Percentiles rank a stretch among this genome's conserved stretches.
Conservation (phyloP, 1,140 invertebrate genomes). For the silkworm (Bombyx mori) region DNA sequence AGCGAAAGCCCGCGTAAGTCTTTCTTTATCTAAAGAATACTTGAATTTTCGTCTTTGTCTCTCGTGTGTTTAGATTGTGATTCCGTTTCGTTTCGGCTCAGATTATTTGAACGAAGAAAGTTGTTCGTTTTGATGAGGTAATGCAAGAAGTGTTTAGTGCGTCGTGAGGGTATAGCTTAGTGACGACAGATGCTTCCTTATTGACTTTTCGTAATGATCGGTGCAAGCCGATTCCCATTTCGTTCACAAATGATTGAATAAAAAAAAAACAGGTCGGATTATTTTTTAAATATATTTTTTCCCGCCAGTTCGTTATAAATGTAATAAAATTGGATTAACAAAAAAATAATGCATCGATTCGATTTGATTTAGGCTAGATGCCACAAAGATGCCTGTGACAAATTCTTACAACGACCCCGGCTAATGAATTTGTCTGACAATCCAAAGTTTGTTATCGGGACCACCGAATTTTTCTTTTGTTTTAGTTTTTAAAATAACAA, state of each 20-base stretch:
- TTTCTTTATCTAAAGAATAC: conserved; percentile 37
- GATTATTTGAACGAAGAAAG: conserved; percentile 57
- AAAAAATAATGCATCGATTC: not conserved
- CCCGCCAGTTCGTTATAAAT: too few relatives aligned
- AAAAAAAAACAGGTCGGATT: too few relatives aligned
- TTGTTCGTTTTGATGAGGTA: conserved; percentile 24
- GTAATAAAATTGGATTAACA: too few relatives aligned
- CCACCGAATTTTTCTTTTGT: conserved; percentile 16
- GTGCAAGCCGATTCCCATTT: too few relatives aligned
- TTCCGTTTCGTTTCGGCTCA: conserved; percentile 33
- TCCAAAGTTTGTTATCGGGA: conserved; percentile 8
- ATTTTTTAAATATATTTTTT: too few relatives aligned
- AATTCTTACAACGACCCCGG: conserved; percentile 31
- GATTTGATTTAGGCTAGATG: not conserved
- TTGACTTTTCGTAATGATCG: conserved; percentile 3
- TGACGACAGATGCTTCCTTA: conserved; percentile 39
- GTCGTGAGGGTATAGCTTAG: not conserved
- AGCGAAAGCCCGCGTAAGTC: conserved; percentile 21
- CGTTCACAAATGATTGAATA: too few relatives aligned
- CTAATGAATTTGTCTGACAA: conserved; percentile 46
- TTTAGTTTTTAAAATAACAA: conserved; percentile 30
- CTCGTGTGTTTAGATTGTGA: conserved; percentile 7
- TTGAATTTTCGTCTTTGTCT: conserved; percentile 30
- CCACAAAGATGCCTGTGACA: conserved; percentile 24
- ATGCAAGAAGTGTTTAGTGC: too few relatives aligned